Percentiles rank a stretch among this genome's conserved stretches.
These are phyloP conservation scores for Cerastis rubricosa DNA, from an alignment of 2,888 invertebrate genomes.

Conservation along the genomic window DNA sequence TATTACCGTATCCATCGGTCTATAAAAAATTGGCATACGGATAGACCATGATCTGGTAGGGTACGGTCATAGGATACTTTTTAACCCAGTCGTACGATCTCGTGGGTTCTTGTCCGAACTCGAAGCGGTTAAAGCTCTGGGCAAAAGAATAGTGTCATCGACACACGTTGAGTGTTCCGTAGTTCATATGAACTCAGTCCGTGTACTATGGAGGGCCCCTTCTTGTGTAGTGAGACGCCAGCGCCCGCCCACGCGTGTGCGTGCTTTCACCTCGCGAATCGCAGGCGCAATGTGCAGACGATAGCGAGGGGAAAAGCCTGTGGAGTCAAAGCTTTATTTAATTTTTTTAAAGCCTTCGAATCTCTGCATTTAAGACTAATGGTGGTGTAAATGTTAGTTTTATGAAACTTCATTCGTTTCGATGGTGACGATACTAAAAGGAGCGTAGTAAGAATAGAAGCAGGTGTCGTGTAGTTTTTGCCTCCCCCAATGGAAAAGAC, in stretches of 20 bases:
- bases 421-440: background rate
- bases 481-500: background rate
- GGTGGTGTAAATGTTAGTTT: too few relatives aligned
- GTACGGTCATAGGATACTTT: background rate
- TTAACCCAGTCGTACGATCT: background rate
- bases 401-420: too few relatives aligned
- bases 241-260: conserved; percentile 73
- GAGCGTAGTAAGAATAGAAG: background rate
- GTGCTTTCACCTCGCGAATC: conserved; percentile 81
- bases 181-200: conserved; percentile 36
- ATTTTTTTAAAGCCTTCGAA: background rate
- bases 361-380: background rate
- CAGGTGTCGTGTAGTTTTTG: background rate
- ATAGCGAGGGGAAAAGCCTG: conserved; percentile 10
- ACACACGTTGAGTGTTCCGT: conserved; percentile 42
- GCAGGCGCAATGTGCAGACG: conserved; percentile 55
- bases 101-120: background rate
- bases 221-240: conserved; percentile 70
- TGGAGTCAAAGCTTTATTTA: background rate
- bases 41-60: background rate
- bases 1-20: background rate
- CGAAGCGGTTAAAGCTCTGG: background rate
- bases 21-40: background rate
- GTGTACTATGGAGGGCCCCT: conserved; percentile 61
- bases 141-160: conserved; percentile 41